Evolutionary conservation across 2,888 invertebrate genomes (phyloP).

Genomic region (Harpagoxenus sublaevis): DNA sequence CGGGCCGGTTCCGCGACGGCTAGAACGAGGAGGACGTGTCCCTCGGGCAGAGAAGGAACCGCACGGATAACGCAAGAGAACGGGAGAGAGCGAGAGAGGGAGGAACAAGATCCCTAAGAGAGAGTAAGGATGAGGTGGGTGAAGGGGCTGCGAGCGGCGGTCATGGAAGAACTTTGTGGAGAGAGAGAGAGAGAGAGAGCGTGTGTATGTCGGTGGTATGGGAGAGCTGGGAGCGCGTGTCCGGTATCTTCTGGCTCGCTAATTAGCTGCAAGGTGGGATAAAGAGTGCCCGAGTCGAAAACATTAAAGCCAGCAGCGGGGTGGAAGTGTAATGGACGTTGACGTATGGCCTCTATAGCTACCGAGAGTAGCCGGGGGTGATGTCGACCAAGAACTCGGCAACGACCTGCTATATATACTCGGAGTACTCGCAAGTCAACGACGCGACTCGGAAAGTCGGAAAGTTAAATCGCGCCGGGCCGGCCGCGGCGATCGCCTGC

Average conservation of each 20-base stretch:
- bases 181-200: slow-evolving; percentile 41
- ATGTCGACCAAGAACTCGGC: slow-evolving; percentile 72
- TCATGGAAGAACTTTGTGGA: slow-evolving; percentile 69
- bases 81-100: slow-evolving; percentile 41
- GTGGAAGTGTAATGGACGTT: slow-evolving; percentile 80
- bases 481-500: slow-evolving; percentile 15
- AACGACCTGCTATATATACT: slow-evolving; percentile 70
- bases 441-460: slow-evolving; percentile 44
- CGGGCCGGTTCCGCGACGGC: slow-evolving; percentile 66
- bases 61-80: slow-evolving; percentile 60
- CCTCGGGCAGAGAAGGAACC: slow-evolving; percentile 61
- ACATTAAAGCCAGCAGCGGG: slow-evolving; percentile 80
- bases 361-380: slow-evolving; percentile 70
- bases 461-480: slow-evolving; percentile 32
- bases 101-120: slow-evolving; percentile 57
- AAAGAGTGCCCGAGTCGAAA: slow-evolving; percentile 81
- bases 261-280: slow-evolving; percentile 84
- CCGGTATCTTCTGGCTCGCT: slow-evolving; percentile 81
- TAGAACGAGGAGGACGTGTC: slow-evolving; percentile 66
- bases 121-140: slow-evolving; percentile 32
- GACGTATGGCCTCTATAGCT: slow-evolving; percentile 78
- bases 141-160: slow-evolving; percentile 39
- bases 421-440: slow-evolving; percentile 58
- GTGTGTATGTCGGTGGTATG: slow-evolving; percentile 64
- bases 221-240: slow-evolving; percentile 75